Evolutionary conservation across 2,888 invertebrate species (phyloP), one percentile per base, ranked within the genome.

Genomic region (Tinea pellionella): DNA sequence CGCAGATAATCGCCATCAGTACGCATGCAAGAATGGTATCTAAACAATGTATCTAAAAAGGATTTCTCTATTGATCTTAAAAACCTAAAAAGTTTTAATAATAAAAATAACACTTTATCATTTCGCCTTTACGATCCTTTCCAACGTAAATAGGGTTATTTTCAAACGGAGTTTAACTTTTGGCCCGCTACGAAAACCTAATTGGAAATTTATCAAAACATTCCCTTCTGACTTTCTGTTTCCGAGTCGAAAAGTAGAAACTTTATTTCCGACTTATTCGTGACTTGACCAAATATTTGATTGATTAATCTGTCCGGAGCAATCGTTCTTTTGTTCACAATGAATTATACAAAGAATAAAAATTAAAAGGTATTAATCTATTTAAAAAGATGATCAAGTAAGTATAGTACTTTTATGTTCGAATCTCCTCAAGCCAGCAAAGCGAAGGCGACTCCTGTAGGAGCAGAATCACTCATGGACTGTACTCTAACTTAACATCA

Each of bases 231-330:
- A 55, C 24, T 55, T 24, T 55, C 29, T 12, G 24, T 24, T 55
- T 55, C n/a, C 29, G 16, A 19, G 8, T 24, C 15, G 55, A 41
- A 43, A 42, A 51, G 51, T 15, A 30, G 15, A 18, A 59, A 42
- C 59, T 42, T 59, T 12, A 37, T 42, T 15, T 32, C n/a, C 6
- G 32, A 24, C 42, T 59, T 59, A 41, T 59, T 59, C 59, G 19
- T 59, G 59, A 59, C 59, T 59, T 42, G 59, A 42, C 59, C 43
- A 43, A 59, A 83, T 82, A 82, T 83, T 84, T 86, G 85, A 86
- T 86, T 85, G 85, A 86, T 86, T 75, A 76, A 77, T 68, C 77
- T 71, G 62, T 80, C 83, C 76, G 62, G 72, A 77, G 76, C 80
- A 82, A 80, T 80, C 73, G 55, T 18, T 16, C 7, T 51, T 24